Evolutionary conservation across 2,888 invertebrate genomes (phyloP), one percentile per base, ranked within the genome.

Genomic region (Archaeoteleia sp.): DNA sequence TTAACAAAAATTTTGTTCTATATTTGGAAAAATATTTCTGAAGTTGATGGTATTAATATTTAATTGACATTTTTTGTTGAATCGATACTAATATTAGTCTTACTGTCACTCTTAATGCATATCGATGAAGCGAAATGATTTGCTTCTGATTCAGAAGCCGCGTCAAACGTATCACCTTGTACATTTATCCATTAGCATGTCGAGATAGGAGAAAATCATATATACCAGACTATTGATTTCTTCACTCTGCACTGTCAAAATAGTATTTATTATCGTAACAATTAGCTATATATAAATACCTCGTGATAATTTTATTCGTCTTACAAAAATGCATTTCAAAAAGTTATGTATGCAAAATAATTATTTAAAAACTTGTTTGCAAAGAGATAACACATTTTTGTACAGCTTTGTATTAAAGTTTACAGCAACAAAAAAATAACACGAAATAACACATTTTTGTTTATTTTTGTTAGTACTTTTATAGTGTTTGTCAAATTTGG

Each of bases 201-300:
- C 35, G 17, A 15, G 35, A 15, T 13, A 27, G 34, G 10, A 34
- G 54, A 42, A 54, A 42, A 34, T 27, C 17, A 34, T 54, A 43
- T 43, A 42, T 34, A 25, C 27, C 43, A 14, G 13, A 40, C 12
- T 43, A 54, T 54, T 54, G 54, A 54, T 54, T 54, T 54, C 43
- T 54, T 43, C 23, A 25, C 27, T 25, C 42, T 20, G 17, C 35
- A 34, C 29, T 23, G 25, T 35, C 15, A 54, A 43, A 54, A 43
- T 42, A 25, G n/a, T 17, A 45, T 32, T 35, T 35, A 35, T 35
- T 35, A 15, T n/a, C 35, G 35, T 35, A 35, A 15, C 15, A 15
- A 35, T 35, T 5, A 3, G 7, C 23, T 23, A 23, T 3, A 23
- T 5, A 23, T 23, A 23, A 23, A 3, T 23, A n/a, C n/a, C n/a